A percentile compares a stretch with the other conserved stretches of the same genome.
Evolutionary conservation across 2,113 vertebrate genomes (phyloP).

Genomic region (Tragelaphus strepsiceros): DNA sequence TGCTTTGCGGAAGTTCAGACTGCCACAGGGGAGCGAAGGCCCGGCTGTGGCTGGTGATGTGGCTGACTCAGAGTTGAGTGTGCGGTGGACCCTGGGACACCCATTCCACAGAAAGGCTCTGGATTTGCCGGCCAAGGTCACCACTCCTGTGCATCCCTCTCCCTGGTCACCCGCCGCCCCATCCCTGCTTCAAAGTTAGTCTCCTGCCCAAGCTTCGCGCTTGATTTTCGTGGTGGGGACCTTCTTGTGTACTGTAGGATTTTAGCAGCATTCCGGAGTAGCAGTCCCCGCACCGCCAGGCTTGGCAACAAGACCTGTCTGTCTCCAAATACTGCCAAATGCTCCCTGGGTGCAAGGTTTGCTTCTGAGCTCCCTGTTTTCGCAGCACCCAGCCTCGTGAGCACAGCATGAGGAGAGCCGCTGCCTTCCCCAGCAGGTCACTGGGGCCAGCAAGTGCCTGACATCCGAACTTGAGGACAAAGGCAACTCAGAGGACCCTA

Average conservation of each 20-base stretch:
- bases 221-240: neutral
- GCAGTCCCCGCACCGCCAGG: too few species aligned
- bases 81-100: neutral
- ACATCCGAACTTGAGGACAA: neutral
- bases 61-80: neutral
- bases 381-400: too few species aligned
- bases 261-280: neutral
- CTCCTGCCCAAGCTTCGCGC: neutral
- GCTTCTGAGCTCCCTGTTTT: neutral
- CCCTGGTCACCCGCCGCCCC: neutral
- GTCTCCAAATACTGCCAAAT: neutral
- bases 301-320: neutral
- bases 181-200: neutral
- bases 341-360: neutral
- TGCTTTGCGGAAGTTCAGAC: neutral
- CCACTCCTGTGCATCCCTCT: neutral
- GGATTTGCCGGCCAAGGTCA: neutral
- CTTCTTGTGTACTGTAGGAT: accelerated
- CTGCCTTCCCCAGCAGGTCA: neutral
- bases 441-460: neutral
- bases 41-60: neutral
- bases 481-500: neutral
- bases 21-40: neutral
- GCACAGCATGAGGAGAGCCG: accelerated
- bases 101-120: neutral